Evolutionary conservation across 2,113 vertebrate species (phyloP).

Genomic region (Coturnix japonica): DNA sequence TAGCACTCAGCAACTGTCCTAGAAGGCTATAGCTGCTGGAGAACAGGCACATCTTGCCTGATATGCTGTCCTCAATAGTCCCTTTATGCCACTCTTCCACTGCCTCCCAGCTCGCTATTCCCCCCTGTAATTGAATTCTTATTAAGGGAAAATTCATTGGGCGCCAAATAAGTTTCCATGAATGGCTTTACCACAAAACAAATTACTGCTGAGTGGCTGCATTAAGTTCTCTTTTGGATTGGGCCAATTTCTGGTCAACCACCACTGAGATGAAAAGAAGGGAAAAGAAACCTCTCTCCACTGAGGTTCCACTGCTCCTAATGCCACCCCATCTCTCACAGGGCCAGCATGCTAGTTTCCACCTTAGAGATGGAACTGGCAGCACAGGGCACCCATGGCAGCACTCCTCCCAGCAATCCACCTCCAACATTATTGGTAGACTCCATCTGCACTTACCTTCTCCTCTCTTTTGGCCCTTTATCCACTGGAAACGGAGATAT

Average conservation of each 20-base stretch:
- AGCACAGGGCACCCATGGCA: background rate
- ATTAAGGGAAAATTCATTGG: background rate
- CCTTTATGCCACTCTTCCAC: background rate
- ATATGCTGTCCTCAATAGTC: fast-evolving
- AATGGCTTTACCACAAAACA: background rate
- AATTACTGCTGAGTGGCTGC: background rate
- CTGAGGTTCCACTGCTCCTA: background rate
- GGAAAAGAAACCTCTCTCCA: background rate
- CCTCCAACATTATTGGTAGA: fast-evolving
- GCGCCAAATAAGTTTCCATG: background rate
- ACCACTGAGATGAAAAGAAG: background rate
- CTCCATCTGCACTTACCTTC: background rate
- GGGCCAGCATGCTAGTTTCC: background rate
- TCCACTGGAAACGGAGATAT: background rate
- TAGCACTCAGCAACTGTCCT: background rate
- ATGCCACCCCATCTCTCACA: fast-evolving
- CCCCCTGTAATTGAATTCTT: background rate
- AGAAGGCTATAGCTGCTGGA: background rate
- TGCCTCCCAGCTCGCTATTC: background rate
- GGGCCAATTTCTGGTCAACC: background rate
- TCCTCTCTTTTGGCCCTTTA: background rate
- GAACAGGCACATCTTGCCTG: background rate
- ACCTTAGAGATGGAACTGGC: fast-evolving
- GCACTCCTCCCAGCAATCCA: no score
- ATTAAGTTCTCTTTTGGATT: background rate